Percentiles rank a stretch among this genome's conserved stretches.
These are phyloP conservation scores for Aquatica leii DNA, from an alignment of 2,888 invertebrate genomes.

Conservation along the genomic window DNA sequence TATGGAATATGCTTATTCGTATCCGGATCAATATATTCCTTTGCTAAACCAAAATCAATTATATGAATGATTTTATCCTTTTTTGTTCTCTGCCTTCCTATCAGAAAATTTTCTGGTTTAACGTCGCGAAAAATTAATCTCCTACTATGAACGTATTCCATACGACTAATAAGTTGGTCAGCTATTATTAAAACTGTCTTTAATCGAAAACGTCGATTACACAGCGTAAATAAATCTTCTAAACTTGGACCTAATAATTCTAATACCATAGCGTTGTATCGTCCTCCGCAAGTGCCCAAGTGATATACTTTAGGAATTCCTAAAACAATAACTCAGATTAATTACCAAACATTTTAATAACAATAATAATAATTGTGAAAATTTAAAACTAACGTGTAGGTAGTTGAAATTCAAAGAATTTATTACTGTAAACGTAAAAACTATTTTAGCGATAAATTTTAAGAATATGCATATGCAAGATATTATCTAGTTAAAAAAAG, in stretches of 20 bases:
- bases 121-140: constrained; percentile 99
- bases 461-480: no score
- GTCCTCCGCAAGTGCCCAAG: constrained; percentile 75
- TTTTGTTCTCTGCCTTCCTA: constrained; percentile 96
- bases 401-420: no score
- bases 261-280: constrained; percentile 78
- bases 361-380: no score
- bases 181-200: constrained; percentile 79
- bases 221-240: constrained; percentile 77
- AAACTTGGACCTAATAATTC: constrained; percentile 77
- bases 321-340: constrained; percentile 30
- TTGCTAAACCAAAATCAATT: constrained; percentile 99
- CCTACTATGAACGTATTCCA: constrained; percentile 99
- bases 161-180: constrained; percentile 84
- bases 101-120: constrained; percentile 99
- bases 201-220: constrained; percentile 73
- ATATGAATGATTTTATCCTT: constrained; percentile 99
- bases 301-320: constrained; percentile 78
- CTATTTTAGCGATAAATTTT: no score
- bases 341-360: not conserved
- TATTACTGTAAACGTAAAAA: no score
- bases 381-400: no score
- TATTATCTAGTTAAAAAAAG: no score
- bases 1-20: constrained; percentile 99
- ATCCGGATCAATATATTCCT: constrained; percentile 99